Evolutionary conservation across 2,113 vertebrate species (phyloP).

Genomic region (Thymallus thymallus): DNA sequence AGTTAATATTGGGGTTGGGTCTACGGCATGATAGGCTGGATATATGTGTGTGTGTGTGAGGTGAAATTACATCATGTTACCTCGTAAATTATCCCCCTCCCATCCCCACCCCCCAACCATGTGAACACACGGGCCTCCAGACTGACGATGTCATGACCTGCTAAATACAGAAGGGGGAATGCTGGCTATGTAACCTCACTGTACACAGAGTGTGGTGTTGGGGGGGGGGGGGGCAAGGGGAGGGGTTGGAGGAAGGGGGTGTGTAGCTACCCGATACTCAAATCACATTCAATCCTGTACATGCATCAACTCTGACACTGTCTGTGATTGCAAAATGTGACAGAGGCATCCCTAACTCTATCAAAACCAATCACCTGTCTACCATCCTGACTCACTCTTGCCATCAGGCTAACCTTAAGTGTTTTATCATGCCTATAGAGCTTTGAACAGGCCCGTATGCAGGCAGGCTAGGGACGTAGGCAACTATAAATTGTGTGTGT

Average conservation of each 20-base stretch:
- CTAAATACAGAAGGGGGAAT: constrained; percentile 68
- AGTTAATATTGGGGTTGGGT: neutral
- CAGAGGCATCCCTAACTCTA: neutral
- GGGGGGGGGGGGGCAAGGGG: neutral
- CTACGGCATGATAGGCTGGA: neutral
- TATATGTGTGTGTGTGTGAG: constrained; percentile 18
- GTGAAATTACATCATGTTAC: constrained; percentile 68
- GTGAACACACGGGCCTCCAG: constrained; percentile 63
- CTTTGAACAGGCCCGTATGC: too few relatives aligned
- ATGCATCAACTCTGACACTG: too few relatives aligned
- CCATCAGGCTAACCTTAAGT: too few relatives aligned
- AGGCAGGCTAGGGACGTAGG: too few relatives aligned
- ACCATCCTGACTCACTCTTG: too few relatives aligned
- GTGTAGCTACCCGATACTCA: neutral
- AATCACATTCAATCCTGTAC: too few relatives aligned
- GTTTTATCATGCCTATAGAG: too few relatives aligned
- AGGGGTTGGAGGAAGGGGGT: neutral
- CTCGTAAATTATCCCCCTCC: constrained; percentile 67
- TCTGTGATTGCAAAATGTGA: neutral
- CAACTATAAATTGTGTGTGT: too few relatives aligned
- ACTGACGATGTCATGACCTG: constrained; percentile 72
- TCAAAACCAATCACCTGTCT: too few relatives aligned
- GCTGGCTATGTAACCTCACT: constrained; percentile 54
- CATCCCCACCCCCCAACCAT: constrained; percentile 33
- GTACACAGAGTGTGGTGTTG: constrained; percentile 43